Base-by-base conservation (phyloP, 1,140 invertebrate genomes). In the Formica selysi region DNA sequence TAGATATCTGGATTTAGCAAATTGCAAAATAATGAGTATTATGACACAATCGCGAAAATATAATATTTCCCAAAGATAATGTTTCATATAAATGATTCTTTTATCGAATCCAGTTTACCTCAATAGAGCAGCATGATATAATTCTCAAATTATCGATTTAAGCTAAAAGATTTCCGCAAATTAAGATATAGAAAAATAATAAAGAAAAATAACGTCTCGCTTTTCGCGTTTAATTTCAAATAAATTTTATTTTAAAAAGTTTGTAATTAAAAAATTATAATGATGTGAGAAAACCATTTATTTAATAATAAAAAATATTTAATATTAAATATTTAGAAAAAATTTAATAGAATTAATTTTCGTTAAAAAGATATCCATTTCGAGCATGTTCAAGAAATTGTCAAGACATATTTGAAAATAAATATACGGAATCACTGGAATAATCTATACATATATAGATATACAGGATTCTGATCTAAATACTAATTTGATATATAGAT, bases 261-360 rank as follows among this genome's bases (percentile, higher is more conserved):
- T 38, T 74, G 36, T 57, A 36, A 8, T 70, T 51, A n/a, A 73
- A 3, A 19, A 19, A 19, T 3, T 11, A 32, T 32, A 29, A 59
- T 22, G 38, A 54, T 2, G 16, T n/a, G 4, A 54, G 13, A 51
- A 32, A 32, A 51, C 10, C 54, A 51, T 71, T 71, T 73, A n/a
- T 73, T 73, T 38, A 36, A 73, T 38, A 73, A n/a, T 73, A 38
- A 74, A 29, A 78, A 44, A n/a, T 11, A 76, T 62, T 44, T 26
- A 62, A 41, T 76, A 29, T 41, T 29, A 0, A 54, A 57, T n/a
- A 74, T 36, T 36, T 22, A 38, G 32, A 41, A 61, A 41, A 61
- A 38, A 10, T 59, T 1, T 4, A 41, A 16, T 76, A 19, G 38
- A 22, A 76, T 76, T 29, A 64, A 44, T 64, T 41, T 26, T 76